A percentile compares a stretch with the other conserved stretches of the same genome.
phyloP scores from a whole-genome alignment of 2,797 vertebrate genomes.

The Rhynchotus rufescens region DNA sequence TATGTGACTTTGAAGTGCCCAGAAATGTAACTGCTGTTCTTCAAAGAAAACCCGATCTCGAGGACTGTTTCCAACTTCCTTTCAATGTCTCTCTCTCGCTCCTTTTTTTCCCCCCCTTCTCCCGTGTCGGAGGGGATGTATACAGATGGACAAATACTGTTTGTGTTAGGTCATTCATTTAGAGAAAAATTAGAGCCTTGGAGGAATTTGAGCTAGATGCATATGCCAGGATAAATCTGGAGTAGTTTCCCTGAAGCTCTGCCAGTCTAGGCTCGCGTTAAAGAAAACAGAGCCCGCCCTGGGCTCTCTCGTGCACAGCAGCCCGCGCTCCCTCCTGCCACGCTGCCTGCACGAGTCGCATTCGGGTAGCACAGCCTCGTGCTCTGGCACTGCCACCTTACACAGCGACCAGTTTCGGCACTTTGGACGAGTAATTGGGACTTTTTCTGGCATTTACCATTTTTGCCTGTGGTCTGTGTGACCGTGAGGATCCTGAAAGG shows the following conservation, averaged over 20 bases:
- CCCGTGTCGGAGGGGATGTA: slow-evolving; percentile 36
- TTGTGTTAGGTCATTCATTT: slow-evolving; percentile 62
- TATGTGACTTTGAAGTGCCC: slow-evolving; percentile 67
- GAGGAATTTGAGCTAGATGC: slow-evolving; percentile 20
- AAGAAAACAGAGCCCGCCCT: slow-evolving; percentile 37
- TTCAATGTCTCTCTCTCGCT: slow-evolving; percentile 28
- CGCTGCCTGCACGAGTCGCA: neutral
- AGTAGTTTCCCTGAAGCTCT: slow-evolving; percentile 13
- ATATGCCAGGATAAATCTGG: slow-evolving; percentile 23
- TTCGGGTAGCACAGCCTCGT: neutral
- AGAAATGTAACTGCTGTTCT: slow-evolving; percentile 53
- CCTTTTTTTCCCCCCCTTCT: neutral
- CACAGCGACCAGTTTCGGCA: neutral
- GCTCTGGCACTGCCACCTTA: neutral
- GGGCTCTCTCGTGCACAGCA: neutral
- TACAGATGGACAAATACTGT: slow-evolving; percentile 57
- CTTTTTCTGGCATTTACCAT: neutral
- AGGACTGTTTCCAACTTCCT: slow-evolving; percentile 53
- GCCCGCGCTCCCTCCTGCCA: neutral
- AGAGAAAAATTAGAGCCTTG: slow-evolving; percentile 47
- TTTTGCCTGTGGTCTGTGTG: neutral
- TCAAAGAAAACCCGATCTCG: slow-evolving; percentile 40
- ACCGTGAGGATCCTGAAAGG: neutral
- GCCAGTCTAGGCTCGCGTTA: slow-evolving; percentile 32
- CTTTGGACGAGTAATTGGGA: neutral